A percentile compares a stretch with the other conserved stretches of the same genome.
These are phyloP conservation scores for Parus major DNA, from an alignment of 2,113 vertebrate genomes.

Conservation along the genomic window DNA sequence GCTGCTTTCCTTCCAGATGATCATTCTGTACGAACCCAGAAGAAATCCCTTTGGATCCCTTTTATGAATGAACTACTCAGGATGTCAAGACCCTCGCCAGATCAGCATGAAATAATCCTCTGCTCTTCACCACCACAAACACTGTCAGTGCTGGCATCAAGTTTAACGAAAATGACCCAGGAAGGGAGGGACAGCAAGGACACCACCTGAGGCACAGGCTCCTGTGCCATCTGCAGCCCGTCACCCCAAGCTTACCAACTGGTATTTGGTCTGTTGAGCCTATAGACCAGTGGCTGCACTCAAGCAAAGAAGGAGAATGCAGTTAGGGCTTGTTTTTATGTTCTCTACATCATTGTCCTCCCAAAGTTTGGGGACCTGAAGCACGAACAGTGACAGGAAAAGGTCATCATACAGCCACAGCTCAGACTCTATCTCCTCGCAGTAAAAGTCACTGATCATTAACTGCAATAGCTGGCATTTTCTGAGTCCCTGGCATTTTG, in stretches of 20 bases:
- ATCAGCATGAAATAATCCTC: background rate
- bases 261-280: background rate
- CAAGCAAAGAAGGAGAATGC: background rate
- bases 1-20: background rate
- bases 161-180: background rate
- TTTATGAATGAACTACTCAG: background rate
- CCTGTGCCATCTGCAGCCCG: background rate
- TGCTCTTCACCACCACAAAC: background rate
- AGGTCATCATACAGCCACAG: background rate
- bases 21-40: background rate
- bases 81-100: background rate
- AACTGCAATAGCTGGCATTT: background rate
- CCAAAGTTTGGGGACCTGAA: background rate
- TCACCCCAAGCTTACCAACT: background rate
- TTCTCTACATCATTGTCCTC: background rate
- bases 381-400: background rate
- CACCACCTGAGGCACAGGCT: background rate
- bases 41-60: background rate
- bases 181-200: background rate
- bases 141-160: background rate
- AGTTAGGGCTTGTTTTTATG: background rate
- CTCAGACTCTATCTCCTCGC: background rate
- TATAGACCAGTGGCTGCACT: background rate
- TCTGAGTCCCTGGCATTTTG: background rate
- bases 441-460: slow-evolving; percentile 30